A percentile compares a stretch with the other conserved stretches of the same genome.
Conservation (phyloP, 2,888 invertebrate species). For the Nemoura dubitans region DNA sequence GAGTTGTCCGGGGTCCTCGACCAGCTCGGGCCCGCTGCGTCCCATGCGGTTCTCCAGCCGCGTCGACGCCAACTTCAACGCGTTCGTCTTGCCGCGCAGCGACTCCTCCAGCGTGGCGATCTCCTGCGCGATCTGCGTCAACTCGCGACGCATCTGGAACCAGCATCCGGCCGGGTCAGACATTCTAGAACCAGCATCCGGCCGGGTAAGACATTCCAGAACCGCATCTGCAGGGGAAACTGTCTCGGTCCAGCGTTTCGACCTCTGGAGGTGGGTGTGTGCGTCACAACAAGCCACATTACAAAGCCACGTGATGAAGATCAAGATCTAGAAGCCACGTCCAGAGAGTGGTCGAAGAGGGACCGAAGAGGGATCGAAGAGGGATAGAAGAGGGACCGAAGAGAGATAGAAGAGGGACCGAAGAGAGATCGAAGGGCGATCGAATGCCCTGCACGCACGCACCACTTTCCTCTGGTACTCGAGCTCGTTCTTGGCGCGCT, state of each 20-base stretch:
- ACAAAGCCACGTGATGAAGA: too few relatives aligned
- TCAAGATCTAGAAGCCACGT: too few relatives aligned
- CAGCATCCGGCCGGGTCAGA: neutral
- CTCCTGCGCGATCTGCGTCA: slow-evolving; percentile 81
- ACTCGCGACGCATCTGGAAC: slow-evolving; percentile 79
- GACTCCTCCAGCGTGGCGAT: slow-evolving; percentile 79
- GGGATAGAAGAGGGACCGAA: too few relatives aligned
- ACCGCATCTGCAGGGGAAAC: too few relatives aligned
- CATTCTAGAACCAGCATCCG: neutral
- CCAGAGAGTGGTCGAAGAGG: too few relatives aligned
- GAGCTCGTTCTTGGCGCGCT: slow-evolving; percentile 84
- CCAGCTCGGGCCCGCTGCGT: slow-evolving; percentile 80
- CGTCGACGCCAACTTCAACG: slow-evolving; percentile 86
- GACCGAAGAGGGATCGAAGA: too few relatives aligned
- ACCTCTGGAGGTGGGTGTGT: too few relatives aligned
- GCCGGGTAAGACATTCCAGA: too few relatives aligned
- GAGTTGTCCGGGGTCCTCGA: slow-evolving; percentile 75
- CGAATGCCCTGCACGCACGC: neutral
- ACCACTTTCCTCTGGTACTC: slow-evolving; percentile 87
- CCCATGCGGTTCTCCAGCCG: slow-evolving; percentile 85
- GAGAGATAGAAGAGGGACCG: too few relatives aligned
- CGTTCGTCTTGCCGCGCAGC: slow-evolving; percentile 77
- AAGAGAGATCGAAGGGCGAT: too few relatives aligned
- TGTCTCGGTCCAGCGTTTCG: too few relatives aligned
- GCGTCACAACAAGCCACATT: too few relatives aligned